Conservation (phyloP, 2,888 invertebrate genomes). For the Lepeophtheirus nordmannii region DNA sequence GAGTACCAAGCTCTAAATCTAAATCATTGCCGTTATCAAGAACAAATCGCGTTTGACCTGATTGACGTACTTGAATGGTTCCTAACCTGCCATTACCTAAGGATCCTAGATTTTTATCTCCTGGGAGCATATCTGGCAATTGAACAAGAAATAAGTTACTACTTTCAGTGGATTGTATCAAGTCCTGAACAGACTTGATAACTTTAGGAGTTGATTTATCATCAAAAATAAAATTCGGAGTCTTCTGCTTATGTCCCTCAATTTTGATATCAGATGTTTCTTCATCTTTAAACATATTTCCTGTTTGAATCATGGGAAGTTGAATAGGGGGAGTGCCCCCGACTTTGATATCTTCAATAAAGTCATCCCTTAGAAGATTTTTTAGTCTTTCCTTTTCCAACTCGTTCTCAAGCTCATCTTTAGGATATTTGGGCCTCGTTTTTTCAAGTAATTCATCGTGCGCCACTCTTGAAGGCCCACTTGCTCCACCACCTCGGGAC, state of each 20-base stretch:
- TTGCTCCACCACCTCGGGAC: neutral
- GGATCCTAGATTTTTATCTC: neutral
- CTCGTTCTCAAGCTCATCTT: slow-evolving; percentile 8
- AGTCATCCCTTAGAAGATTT: slow-evolving; percentile 17
- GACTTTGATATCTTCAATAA: slow-evolving; percentile 23
- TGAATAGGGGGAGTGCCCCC: slow-evolving; percentile 16
- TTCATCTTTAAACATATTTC: slow-evolving; percentile 16
- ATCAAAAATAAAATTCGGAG: neutral
- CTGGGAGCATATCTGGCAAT: slow-evolving; percentile 17
- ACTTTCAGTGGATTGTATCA: neutral
- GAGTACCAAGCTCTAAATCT: slow-evolving; percentile 24
- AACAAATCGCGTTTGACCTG: slow-evolving; percentile 25
- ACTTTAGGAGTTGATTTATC: neutral
- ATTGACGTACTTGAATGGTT: slow-evolving; percentile 15
- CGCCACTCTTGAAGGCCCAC: neutral
- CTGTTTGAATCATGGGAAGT: slow-evolving; percentile 23
- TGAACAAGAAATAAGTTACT: slow-evolving; percentile 18
- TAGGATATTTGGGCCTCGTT: slow-evolving; percentile 4
- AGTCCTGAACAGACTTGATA: neutral
- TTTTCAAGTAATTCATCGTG: neutral
- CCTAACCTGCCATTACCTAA: neutral
- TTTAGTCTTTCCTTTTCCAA: neutral
- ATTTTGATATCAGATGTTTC: neutral
- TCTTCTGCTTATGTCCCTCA: neutral
- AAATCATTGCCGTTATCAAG: neutral